phyloP scores from a whole-genome alignment of 2,888 invertebrate genomes.

The Dynastes maya region DNA sequence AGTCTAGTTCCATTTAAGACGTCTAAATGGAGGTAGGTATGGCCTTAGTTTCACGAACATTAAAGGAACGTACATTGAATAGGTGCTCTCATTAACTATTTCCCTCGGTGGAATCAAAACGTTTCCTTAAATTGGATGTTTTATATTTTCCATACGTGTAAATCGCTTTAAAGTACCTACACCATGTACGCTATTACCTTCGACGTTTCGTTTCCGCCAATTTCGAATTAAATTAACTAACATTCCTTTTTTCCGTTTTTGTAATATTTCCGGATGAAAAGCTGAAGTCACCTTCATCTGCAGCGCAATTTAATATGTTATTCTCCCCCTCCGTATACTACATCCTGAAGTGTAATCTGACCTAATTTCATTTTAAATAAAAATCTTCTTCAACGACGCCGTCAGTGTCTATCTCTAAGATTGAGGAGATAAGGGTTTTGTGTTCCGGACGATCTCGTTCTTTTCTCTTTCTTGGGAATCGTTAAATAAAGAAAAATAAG shows the following conservation, averaged over 20 bases:
- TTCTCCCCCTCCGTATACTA: conserved; percentile 16
- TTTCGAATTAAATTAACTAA: too few relatives aligned
- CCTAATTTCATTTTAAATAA: conserved; percentile 46
- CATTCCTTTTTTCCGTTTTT: background rate
- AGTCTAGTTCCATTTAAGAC: too few relatives aligned
- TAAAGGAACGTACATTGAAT: too few relatives aligned
- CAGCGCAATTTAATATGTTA: conserved; percentile 39
- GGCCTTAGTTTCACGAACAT: too few relatives aligned
- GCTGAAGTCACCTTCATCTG: conserved; percentile 21
- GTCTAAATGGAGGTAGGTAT: too few relatives aligned
- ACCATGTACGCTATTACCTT: too few relatives aligned
- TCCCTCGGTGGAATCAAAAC: too few relatives aligned
- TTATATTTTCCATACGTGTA: too few relatives aligned
- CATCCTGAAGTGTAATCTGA: conserved; percentile 36
- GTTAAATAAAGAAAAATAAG: conserved; percentile 45
- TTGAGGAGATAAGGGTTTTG: conserved; percentile 41
- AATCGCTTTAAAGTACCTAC: too few relatives aligned
- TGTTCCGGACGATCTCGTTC: conserved; percentile 25
- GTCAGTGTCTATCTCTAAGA: conserved; percentile 45
- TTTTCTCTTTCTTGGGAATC: conserved; percentile 25
- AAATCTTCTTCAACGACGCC: conserved; percentile 38
- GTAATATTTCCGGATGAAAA: conserved; percentile 22
- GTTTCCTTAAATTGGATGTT: too few relatives aligned
- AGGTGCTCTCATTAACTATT: too few relatives aligned
- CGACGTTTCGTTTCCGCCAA: too few relatives aligned